These are phyloP conservation scores for Nymphalis polychloros DNA, from an alignment of 2,888 invertebrate species.

Conservation along the genomic window DNA sequence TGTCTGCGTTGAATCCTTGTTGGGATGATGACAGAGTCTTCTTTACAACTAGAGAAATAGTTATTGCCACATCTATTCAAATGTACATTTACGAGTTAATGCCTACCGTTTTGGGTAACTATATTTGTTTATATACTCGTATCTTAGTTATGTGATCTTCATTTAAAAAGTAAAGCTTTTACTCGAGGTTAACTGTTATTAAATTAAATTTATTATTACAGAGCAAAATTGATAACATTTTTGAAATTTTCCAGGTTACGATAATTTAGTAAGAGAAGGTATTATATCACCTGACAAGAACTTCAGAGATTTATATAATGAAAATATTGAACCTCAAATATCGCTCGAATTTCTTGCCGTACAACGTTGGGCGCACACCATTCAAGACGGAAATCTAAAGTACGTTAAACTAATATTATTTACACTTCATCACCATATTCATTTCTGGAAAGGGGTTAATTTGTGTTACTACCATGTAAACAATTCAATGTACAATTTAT, in stretches of 20 bases:
- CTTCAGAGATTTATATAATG: conserved; percentile 49
- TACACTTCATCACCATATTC: not conserved
- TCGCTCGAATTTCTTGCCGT: conserved; percentile 48
- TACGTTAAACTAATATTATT: conserved; percentile 29
- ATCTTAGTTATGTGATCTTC: no score
- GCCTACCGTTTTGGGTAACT: conserved; percentile 48
- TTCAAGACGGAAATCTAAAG: conserved; percentile 50
- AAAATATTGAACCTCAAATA: conserved; percentile 45
- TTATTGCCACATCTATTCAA: conserved; percentile 49
- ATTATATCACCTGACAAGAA: conserved; percentile 43
- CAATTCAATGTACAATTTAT: no score
- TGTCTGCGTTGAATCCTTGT: conserved; percentile 49
- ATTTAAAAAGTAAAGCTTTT: no score
- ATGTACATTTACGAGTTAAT: conserved; percentile 51
- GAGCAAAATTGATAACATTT: not conserved
- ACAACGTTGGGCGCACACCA: conserved; percentile 50
- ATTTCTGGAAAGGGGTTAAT: no score
- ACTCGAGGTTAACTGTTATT: no score
- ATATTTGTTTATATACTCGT: no score
- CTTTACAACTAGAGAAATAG: conserved; percentile 51
- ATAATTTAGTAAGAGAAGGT: conserved; percentile 46
- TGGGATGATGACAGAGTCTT: conserved; percentile 56
- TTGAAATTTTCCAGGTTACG: conserved; percentile 42
- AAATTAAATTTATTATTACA: no score
- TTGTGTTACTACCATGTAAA: not conserved